Conservation (phyloP, 1,140 invertebrate species). For the Oncopodura yosiiana region DNA sequence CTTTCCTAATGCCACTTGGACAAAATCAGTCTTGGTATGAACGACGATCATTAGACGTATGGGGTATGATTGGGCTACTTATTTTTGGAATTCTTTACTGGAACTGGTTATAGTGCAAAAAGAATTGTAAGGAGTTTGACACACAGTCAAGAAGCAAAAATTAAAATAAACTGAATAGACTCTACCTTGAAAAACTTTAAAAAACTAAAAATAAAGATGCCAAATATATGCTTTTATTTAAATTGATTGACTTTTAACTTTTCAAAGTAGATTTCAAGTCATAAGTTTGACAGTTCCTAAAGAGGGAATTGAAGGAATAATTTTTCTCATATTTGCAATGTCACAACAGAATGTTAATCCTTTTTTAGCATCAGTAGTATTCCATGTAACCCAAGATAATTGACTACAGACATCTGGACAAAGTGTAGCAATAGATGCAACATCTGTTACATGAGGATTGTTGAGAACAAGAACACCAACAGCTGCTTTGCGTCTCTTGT, state of each 20-base stretch:
- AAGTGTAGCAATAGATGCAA: slow-evolving; percentile 43
- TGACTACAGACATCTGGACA: slow-evolving; percentile 42
- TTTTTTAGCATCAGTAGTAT: slow-evolving; percentile 42
- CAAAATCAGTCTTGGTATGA: slow-evolving; percentile 15
- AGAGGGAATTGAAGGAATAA: neutral
- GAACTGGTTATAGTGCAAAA: no score
- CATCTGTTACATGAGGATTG: slow-evolving; percentile 35
- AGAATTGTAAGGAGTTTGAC: no score
- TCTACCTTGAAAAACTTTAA: no score
- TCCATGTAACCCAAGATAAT: slow-evolving; percentile 48
- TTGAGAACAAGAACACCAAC: slow-evolving; percentile 26
- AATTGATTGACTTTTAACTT: no score
- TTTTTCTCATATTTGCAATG: neutral
- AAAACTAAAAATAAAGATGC: no score
- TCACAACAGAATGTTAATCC: slow-evolving; percentile 57
- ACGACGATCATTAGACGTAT: slow-evolving; percentile 16
- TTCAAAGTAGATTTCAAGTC: no score
- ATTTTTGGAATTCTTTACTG: no score
- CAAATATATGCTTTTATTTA: no score
- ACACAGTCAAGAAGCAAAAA: no score
- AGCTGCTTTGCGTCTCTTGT: slow-evolving; percentile 11
- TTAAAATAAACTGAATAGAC: no score
- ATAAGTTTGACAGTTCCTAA: neutral
- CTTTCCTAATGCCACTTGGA: slow-evolving; percentile 3
- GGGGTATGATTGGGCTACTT: no score